Evolutionary conservation across 2,888 invertebrate genomes (phyloP).

Genomic region (Malacosoma neustria): DNA sequence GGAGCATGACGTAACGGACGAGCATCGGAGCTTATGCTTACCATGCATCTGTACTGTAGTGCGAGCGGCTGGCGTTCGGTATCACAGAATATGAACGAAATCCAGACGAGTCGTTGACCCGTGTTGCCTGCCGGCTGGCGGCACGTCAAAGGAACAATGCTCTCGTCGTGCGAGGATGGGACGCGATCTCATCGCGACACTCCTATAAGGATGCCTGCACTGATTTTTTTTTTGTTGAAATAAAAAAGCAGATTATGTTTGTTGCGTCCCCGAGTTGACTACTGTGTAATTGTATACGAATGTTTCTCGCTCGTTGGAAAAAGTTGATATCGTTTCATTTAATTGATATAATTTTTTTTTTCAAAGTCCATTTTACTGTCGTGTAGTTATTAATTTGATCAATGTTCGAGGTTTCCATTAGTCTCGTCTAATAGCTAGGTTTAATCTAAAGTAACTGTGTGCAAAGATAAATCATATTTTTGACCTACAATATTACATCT

Average conservation of each 20-base stretch:
- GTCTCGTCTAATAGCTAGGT: too few relatives aligned
- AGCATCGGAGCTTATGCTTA: neutral
- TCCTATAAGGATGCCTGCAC: constrained; percentile 4
- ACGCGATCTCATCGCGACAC: constrained; percentile 20
- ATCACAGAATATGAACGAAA: constrained; percentile 62
- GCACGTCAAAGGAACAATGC: constrained; percentile 68
- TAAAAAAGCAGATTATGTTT: neutral
- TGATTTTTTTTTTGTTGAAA: neutral
- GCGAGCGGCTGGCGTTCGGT: constrained; percentile 14
- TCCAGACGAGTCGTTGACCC: constrained; percentile 66
- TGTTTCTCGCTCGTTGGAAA: too few relatives aligned
- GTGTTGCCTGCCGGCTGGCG: constrained; percentile 27
- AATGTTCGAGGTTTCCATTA: too few relatives aligned
- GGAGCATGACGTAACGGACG: neutral
- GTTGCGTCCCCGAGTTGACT: too few relatives aligned
- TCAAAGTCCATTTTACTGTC: too few relatives aligned
- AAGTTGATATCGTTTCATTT: too few relatives aligned
- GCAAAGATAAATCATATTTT: too few relatives aligned
- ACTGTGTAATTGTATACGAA: too few relatives aligned
- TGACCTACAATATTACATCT: too few relatives aligned
- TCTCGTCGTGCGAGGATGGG: constrained; percentile 22
- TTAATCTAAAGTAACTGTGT: too few relatives aligned
- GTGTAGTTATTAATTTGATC: too few relatives aligned
- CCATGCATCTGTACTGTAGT: constrained; percentile 6
- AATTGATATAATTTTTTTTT: too few relatives aligned